Conservation (phyloP, 2,797 vertebrate species). For the Artibeus lituratus region DNA sequence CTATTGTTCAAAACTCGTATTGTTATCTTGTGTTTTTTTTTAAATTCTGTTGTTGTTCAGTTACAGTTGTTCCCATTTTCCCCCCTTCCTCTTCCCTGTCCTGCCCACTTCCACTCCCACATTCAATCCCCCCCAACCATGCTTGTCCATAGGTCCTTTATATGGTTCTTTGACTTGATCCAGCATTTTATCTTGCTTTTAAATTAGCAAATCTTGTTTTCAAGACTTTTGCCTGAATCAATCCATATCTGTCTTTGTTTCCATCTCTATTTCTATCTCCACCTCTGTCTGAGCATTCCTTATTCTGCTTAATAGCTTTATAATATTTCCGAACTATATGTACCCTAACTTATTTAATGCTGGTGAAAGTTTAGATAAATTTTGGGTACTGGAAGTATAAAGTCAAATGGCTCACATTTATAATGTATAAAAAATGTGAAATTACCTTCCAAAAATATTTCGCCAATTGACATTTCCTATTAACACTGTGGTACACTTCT, state of each 20-base stretch:
- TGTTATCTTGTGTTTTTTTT: too few relatives aligned
- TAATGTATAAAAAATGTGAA: neutral
- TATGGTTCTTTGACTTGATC: too few relatives aligned
- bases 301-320: neutral
- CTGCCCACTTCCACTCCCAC: too few relatives aligned
- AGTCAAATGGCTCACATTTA: constrained; percentile 1
- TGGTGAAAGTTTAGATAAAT: neutral
- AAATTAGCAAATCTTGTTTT: neutral
- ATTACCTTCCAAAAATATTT: constrained; percentile 25
- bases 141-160: too few relatives aligned
- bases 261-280: neutral
- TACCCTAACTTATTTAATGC: neutral
- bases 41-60: too few relatives aligned
- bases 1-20: neutral
- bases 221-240: neutral
- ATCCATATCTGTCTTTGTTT: neutral
- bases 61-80: too few relatives aligned
- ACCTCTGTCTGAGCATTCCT: neutral
- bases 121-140: too few relatives aligned
- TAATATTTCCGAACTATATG: neutral
- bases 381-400: neutral
- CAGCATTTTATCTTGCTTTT: neutral
- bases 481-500: neutral
- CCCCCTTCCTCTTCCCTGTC: too few relatives aligned
- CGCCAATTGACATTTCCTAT: neutral